phyloP scores from a whole-genome alignment of 35 echinoderm and acorn worm genomes.

The Strongylocentrotus purpuratus region DNA sequence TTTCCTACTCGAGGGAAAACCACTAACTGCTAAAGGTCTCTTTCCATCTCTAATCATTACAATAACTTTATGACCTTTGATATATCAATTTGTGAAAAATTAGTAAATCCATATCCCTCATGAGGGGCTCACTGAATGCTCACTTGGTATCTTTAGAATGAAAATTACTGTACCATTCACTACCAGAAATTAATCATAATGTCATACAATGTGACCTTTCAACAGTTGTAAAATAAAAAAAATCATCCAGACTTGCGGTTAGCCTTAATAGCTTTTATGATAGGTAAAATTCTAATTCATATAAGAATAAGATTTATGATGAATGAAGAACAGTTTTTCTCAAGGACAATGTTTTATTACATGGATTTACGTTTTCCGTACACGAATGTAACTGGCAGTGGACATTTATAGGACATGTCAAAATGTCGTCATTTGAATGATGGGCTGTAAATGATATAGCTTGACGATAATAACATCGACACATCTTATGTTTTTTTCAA shows the following conservation, averaged over 20 bases:
- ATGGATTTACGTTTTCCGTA: too few species aligned
- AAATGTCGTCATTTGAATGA: too few species aligned
- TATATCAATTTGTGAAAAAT: background rate
- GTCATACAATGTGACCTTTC: background rate
- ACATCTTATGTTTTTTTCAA: too few species aligned
- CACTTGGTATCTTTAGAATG: background rate
- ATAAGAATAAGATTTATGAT: too few species aligned
- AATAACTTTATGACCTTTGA: background rate
- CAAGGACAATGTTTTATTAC: too few species aligned
- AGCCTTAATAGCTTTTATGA: background rate
- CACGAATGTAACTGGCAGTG: too few species aligned
- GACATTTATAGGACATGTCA: too few species aligned
- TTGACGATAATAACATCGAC: too few species aligned
- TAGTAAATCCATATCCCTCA: background rate
- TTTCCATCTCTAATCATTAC: background rate
- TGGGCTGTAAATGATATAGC: too few species aligned
- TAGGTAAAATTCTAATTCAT: too few species aligned
- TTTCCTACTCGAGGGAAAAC: background rate
- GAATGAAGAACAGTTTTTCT: too few species aligned
- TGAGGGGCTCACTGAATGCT: background rate
- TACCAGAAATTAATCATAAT: background rate
- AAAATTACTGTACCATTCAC: background rate
- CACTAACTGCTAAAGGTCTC: background rate
- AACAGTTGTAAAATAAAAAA: background rate
- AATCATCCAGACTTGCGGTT: background rate